Base-by-base conservation (phyloP, 2,888 invertebrate genomes). In the Entomobrya multifasciata region DNA sequence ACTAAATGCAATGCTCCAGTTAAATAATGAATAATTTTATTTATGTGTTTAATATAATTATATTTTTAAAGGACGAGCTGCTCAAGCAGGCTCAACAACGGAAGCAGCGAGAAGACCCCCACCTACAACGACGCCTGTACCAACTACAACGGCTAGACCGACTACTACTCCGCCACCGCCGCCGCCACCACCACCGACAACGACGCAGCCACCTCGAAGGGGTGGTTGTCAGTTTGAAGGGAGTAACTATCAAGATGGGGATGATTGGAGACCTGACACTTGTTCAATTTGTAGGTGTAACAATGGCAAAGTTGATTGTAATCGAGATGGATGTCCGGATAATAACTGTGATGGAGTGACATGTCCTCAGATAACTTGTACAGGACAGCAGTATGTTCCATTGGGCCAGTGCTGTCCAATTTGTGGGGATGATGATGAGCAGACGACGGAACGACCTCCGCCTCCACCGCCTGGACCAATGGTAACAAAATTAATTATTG, bases 281-380 rank as follows among this genome's bases (percentile, higher is more conserved):
- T 96, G 96, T 91, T 95, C 95, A 0, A 93, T 94, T 25, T 97
- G 97, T 92, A 94, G 94, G 60, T 97, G 97, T 92, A 93, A 93
- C 72, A 92, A 93, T 25, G 96, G 96, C 0, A 93, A 94, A 60
- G 94, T 96, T 60, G 93, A 94, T 70, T 95, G 95, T 91, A 92
- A 90, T 86, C 92, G 92, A 10, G 92, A 92, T 84, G 92, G 90
- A 1, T 91, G 91, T 85, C 89, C 88, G 67, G 90, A 89, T 87
- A 11, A 92, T 2, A 92, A 92, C 70, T 94, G 94, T 91, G 93
- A 92, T 67, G 92, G 92, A n/a, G 93, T 93, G 82, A 92, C 93
- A 44, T 94, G 94, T 91, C 92, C 92, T 6, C 92, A 92, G 49
- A 87, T 93, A 60, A 91, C 91, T 44, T 93, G 93, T 90, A 91